Percentiles rank a stretch among this genome's conserved stretches.
Evolutionary conservation across 2,113 vertebrate species (phyloP).

Genomic region (Piliocolobus tephrosceles): DNA sequence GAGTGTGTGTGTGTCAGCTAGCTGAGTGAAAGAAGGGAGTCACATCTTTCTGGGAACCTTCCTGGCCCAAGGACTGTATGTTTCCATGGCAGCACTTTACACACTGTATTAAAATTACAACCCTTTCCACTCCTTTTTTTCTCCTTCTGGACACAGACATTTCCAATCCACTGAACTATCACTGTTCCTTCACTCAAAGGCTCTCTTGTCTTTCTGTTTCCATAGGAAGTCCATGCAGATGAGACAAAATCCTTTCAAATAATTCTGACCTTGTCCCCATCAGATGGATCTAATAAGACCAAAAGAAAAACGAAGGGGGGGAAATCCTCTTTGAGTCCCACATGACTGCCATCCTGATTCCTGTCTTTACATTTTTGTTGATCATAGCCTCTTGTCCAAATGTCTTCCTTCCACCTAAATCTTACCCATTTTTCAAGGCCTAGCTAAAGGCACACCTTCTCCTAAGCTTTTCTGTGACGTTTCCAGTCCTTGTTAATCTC

Average conservation of each 20-base stretch:
- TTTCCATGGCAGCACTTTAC: background rate
- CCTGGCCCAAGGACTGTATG: background rate
- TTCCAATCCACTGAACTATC: constrained; percentile 7
- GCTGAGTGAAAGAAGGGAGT: background rate
- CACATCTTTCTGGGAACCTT: background rate
- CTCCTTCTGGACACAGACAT: background rate
- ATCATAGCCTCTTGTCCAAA: background rate
- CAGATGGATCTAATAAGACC: background rate
- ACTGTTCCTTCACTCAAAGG: background rate
- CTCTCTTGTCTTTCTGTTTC: constrained; percentile 11
- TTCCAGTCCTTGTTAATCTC: background rate
- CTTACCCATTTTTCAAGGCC: background rate
- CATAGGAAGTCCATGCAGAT: background rate
- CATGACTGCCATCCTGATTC: background rate
- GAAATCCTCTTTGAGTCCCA: background rate
- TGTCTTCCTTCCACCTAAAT: background rate
- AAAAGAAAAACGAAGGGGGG: background rate
- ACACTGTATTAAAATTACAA: background rate
- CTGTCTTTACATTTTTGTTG: background rate
- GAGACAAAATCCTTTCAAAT: constrained; percentile 5
- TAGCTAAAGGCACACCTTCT: background rate
- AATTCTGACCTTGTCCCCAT: background rate
- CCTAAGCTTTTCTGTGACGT: background rate
- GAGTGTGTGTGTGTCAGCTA: background rate
- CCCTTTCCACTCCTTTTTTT: background rate